These are phyloP conservation scores for Pristionchus fissidentatus DNA, from an alignment of 2,888 invertebrate species.

Conservation along the genomic window DNA sequence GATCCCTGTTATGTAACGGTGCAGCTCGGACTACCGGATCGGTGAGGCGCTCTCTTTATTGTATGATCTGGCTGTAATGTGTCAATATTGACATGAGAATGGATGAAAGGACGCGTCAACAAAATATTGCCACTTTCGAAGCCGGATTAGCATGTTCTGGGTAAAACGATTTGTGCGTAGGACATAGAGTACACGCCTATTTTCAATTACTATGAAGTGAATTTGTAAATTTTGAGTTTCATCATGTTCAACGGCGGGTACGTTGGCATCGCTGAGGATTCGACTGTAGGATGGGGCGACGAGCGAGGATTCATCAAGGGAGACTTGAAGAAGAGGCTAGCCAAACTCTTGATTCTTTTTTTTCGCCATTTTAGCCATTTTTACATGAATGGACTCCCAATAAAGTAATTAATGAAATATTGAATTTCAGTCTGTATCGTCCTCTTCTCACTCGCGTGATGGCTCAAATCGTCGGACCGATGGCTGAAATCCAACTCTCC, in stretches of 20 bases:
- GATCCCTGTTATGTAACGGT: slow-evolving; percentile 63
- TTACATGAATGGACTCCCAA: neutral
- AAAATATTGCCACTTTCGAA: too few relatives aligned
- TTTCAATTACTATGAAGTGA: too few relatives aligned
- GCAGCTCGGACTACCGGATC: slow-evolving; percentile 59
- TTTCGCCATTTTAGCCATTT: neutral
- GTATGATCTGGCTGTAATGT: neutral
- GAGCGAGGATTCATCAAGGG: slow-evolving; percentile 59
- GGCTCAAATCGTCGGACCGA: slow-evolving; percentile 60
- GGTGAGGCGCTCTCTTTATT: slow-evolving; percentile 49
- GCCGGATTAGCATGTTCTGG: too few relatives aligned
- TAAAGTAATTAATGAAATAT: neutral
- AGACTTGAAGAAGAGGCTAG: slow-evolving; percentile 60
- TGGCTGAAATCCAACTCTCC: slow-evolving; percentile 57
- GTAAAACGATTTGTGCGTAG: too few relatives aligned
- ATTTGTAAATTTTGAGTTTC: slow-evolving; percentile 60
- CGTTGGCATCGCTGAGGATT: slow-evolving; percentile 57
- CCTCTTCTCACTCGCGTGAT: slow-evolving; percentile 61
- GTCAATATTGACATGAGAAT: neutral
- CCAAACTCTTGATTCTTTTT: neutral
- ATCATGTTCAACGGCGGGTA: slow-evolving; percentile 67
- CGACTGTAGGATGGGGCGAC: slow-evolving; percentile 62
- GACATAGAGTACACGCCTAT: too few relatives aligned
- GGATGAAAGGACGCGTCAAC: neutral
- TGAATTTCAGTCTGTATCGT: slow-evolving; percentile 60